These are phyloP conservation scores for Gobius niger DNA, from an alignment of 2,113 vertebrate species.

Conservation along the genomic window DNA sequence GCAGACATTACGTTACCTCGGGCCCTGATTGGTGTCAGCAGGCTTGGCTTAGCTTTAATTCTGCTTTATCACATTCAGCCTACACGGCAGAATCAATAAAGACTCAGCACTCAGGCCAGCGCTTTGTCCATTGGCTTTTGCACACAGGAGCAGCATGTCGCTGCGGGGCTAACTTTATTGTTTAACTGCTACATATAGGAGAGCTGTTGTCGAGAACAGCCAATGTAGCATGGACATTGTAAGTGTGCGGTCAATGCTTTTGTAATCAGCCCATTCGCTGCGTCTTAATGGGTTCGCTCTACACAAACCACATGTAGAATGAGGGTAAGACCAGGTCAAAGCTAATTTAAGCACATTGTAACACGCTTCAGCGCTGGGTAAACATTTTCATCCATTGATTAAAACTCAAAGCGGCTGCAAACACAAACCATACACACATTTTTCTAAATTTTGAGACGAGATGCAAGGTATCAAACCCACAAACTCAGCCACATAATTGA, in stretches of 20 bases:
- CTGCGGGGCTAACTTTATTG: constrained; percentile 5
- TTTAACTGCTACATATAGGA: constrained; percentile 8
- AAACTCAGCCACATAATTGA: no score
- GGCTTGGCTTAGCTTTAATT: constrained; percentile 61
- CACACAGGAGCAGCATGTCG: constrained; percentile 8
- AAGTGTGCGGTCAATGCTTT: background rate
- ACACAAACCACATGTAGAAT: background rate
- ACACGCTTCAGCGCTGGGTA: background rate
- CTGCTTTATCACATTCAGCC: constrained; percentile 63
- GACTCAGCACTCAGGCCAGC: constrained; percentile 46
- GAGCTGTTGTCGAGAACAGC: background rate
- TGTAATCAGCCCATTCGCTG: constrained; percentile 1
- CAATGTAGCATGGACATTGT: background rate
- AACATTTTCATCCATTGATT: background rate
- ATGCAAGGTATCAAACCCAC: no score
- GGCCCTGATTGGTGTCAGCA: constrained; percentile 63
- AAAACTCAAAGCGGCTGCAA: background rate
- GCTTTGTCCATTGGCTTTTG: constrained; percentile 47
- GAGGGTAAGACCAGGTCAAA: background rate
- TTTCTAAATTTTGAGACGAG: no score
- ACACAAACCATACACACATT: background rate
- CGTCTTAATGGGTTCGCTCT: background rate
- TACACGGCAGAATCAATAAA: constrained; percentile 62
- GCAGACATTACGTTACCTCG: constrained; percentile 66
- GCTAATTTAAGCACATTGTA: background rate